These are phyloP conservation scores for Tragelaphus oryx DNA, from an alignment of 2,797 vertebrate species.

Conservation along the genomic window DNA sequence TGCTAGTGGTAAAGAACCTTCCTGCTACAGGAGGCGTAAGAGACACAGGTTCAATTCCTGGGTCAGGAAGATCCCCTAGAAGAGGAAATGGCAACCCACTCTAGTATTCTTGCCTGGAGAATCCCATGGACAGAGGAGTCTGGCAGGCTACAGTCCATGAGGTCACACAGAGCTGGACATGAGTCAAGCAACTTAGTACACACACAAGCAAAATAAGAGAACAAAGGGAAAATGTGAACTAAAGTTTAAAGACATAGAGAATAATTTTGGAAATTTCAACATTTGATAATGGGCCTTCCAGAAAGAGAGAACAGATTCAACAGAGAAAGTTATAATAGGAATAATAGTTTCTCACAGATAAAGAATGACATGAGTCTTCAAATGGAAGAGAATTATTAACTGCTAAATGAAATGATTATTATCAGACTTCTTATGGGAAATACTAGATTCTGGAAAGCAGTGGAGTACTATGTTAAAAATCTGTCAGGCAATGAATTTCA, in stretches of 20 bases:
- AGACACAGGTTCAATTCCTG: neutral
- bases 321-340: neutral
- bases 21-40: neutral
- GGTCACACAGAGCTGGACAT: neutral
- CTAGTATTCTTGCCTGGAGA: neutral
- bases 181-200: neutral
- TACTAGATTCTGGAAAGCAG: neutral
- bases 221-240: neutral
- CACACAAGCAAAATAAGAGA: neutral
- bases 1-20: neutral
- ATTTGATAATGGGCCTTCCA: neutral
- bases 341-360: neutral
- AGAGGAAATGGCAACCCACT: neutral
- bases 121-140: neutral
- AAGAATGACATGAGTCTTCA: neutral
- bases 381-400: neutral
- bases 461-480: neutral
- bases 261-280: neutral
- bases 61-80: neutral
- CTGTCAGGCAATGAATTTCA: neutral
- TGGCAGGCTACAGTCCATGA: neutral
- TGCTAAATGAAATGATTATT: neutral
- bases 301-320: neutral
- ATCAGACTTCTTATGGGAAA: neutral
- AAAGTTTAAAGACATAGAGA: neutral